Evolutionary conservation across 2,113 vertebrate genomes (phyloP).

Genomic region (Phyllopteryx taeniolatus): DNA sequence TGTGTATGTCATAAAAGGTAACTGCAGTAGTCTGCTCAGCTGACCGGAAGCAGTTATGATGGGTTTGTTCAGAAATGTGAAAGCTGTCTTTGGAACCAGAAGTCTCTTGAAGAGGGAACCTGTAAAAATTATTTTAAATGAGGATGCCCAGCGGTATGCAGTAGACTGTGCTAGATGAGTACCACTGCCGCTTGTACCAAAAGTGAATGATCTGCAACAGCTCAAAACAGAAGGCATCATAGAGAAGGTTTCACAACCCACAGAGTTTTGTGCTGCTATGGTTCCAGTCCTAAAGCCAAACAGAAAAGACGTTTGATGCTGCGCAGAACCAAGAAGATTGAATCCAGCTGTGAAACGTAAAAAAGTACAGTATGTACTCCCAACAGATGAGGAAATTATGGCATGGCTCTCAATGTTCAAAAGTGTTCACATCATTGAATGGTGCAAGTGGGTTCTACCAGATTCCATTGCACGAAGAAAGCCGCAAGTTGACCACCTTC

Average conservation of each 20-base stretch:
- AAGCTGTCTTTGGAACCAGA: conserved; percentile 7
- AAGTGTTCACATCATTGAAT: neutral
- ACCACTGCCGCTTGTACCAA: conserved; percentile 18
- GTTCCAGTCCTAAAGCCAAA: conserved; percentile 4
- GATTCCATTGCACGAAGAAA: neutral
- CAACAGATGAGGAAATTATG: neutral
- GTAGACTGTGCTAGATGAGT: conserved; percentile 15
- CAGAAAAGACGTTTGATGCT: conserved; percentile 35
- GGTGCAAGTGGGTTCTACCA: neutral
- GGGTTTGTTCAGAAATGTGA: conserved; percentile 3
- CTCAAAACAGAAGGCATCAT: conserved; percentile 5
- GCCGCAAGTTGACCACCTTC: neutral
- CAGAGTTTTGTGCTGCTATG: conserved; percentile 14
- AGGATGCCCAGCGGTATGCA: conserved; percentile 16
- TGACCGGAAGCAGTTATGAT: neutral
- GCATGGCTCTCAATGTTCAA: neutral
- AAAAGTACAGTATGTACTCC: conserved; percentile 4
- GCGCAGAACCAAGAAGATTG: conserved; percentile 49
- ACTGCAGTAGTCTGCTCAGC: conserved; percentile 8
- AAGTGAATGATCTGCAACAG: conserved; percentile 16
- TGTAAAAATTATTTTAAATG: conserved; percentile 25
- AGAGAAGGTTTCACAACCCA: conserved; percentile 32
- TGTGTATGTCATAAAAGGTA: conserved; percentile 19
- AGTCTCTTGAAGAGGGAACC: conserved; percentile 19
- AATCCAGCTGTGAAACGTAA: conserved; percentile 47